A percentile compares a stretch with the other conserved stretches of the same genome.
Evolutionary conservation across 2,797 vertebrate species (phyloP).

Genomic region (Acanthis flammea): DNA sequence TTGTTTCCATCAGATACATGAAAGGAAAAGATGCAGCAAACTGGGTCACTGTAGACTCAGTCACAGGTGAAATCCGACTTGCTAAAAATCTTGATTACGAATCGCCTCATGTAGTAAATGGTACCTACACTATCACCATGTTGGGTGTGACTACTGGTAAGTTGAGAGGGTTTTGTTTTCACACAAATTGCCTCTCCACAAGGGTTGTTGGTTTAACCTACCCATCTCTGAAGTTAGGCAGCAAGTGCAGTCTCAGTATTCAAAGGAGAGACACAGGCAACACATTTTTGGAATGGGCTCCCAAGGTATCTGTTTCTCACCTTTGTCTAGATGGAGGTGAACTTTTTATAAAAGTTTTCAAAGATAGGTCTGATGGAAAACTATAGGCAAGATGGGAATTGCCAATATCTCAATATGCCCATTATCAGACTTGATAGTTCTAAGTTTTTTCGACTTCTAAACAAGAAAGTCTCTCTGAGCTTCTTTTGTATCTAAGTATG

Average conservation of each 20-base stretch:
- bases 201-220: background rate
- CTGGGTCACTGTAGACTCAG: constrained; percentile 84
- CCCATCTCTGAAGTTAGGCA: background rate
- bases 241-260: background rate
- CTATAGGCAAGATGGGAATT: background rate
- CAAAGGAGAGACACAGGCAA: rapidly evolving
- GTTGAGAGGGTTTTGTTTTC: background rate
- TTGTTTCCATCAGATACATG: constrained; percentile 77
- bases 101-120: constrained; percentile 84
- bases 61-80: constrained; percentile 88
- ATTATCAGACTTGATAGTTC: background rate
- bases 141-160: constrained; percentile 86
- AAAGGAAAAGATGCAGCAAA: constrained; percentile 85
- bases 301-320: background rate
- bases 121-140: constrained; percentile 86
- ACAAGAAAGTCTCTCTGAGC: background rate
- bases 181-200: background rate
- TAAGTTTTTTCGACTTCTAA: background rate
- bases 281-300: background rate
- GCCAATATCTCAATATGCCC: background rate
- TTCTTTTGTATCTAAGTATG: background rate
- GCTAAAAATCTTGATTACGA: constrained; percentile 86
- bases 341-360: background rate
- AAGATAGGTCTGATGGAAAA: background rate
- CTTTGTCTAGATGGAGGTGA: background rate